Evolutionary conservation across 2,113 vertebrate species (phyloP).

Genomic region (Orthonyx spaldingii): DNA sequence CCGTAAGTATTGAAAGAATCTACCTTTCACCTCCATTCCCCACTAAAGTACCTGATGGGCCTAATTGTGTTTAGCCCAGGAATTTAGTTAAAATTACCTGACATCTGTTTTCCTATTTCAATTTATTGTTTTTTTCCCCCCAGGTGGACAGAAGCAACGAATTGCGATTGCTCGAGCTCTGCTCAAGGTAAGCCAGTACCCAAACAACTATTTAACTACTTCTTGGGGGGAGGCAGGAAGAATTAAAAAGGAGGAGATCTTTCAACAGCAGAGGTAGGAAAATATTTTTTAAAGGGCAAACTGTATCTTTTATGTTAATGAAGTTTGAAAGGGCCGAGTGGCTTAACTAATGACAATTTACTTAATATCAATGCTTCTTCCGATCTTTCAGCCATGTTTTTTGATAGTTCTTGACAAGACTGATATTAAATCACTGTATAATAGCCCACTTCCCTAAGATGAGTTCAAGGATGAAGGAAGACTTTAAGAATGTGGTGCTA

Average conservation of each 20-base stretch:
- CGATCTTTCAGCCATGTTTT: not conserved
- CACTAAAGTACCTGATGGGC: not conserved
- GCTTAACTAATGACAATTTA: not conserved
- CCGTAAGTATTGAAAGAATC: not conserved
- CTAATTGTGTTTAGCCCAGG: not conserved
- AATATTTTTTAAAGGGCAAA: not conserved
- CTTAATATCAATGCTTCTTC: not conserved
- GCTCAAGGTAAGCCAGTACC: slow-evolving; percentile 81
- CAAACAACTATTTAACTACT: not conserved
- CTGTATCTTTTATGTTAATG: not conserved
- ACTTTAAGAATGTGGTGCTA: not conserved
- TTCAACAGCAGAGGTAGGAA: not conserved
- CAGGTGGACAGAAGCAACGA: slow-evolving; percentile 97
- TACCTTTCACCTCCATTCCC: not conserved
- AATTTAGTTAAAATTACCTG: not conserved
- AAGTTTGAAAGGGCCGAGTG: not conserved
- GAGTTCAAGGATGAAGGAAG: not conserved
- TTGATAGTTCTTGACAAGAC: not conserved
- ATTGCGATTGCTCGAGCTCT: slow-evolving; percentile 95
- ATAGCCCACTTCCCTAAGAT: not conserved
- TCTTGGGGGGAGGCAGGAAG: not conserved
- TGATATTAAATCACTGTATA: not conserved
- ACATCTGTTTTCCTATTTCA: not conserved
- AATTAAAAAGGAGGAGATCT: not conserved
- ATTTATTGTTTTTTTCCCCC: not conserved